Evolutionary conservation across 2,888 invertebrate genomes (phyloP), one percentile per base, ranked within the genome.

Genomic region (Acutogordius australiensis): DNA sequence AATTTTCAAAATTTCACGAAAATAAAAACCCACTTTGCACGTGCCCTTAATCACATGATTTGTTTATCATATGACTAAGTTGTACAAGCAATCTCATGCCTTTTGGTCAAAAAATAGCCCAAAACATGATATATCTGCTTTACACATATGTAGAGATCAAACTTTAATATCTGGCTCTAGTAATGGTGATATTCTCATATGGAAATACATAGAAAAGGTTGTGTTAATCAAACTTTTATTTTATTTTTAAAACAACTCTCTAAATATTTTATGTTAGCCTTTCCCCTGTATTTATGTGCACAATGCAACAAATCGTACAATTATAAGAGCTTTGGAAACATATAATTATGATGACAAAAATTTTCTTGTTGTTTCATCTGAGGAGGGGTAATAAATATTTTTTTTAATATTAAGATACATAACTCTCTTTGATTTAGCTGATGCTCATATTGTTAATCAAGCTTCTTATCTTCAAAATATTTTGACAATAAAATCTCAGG

Each of bases 101-200:
- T 51, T 21, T 51, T 51, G 51, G 51, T 51, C 51, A 4, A n/a
- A 8, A 4, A 4, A 8, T n/a, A 51, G 51, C 4, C 26, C 26
- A n/a, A n/a, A 51, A 4, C 26, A 51, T 51, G 51, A 51, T 51
- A 23, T 51, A n/a, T n/a, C 51, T n/a, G 51, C 51, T n/a, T 21
- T 51, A 21, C 4, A 4, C 4, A n/a, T 26, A 51, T 4, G 23
- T 8, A 26, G 23, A n/a, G 4, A 23, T 21, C 23, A n/a, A 51
- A n/a, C 8, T 23, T 4, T 51, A 51, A 51, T 51, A n/a, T n/a
- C 51, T 4, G 51, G 51, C 8, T 51, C 51, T 26, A 4, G 8
- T 4, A 23, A 51, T 51, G 51, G 51, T n/a, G 26, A 51, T 23
- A 51, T 51, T 23, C 8, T 51, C 23, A 8, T 8, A 4, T 51